A percentile compares a stretch with the other conserved stretches of the same genome.
Conservation (phyloP, 2,113 vertebrate genomes). For the Osmerus eperlanus region DNA sequence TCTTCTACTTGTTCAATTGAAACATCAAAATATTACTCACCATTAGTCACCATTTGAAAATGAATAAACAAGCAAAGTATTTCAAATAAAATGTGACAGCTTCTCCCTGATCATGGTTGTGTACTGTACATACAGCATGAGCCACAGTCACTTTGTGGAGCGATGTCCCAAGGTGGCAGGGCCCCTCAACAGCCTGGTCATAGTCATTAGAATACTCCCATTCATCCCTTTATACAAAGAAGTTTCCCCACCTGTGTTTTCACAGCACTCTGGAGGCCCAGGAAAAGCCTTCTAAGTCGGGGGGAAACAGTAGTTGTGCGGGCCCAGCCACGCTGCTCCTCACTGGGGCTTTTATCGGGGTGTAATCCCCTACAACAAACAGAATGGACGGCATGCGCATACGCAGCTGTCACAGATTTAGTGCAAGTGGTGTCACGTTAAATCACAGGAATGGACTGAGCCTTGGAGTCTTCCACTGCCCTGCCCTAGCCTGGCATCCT, state of each 20-base stretch:
- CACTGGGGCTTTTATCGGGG: constrained; percentile 71
- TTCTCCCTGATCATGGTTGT: too few species aligned
- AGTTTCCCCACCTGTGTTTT: constrained; percentile 59
- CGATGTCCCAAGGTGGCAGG: constrained; percentile 50
- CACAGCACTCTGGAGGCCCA: constrained; percentile 45
- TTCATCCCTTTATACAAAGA: constrained; percentile 55
- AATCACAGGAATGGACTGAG: constrained; percentile 74
- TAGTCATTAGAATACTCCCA: constrained; percentile 57
- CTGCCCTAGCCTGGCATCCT: constrained; percentile 70
- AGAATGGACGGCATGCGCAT: constrained; percentile 76
- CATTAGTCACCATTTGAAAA: too few species aligned
- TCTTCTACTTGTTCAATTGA: too few species aligned
- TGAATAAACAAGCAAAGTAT: too few species aligned
- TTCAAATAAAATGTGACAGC: too few species aligned
- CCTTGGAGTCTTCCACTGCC: constrained; percentile 59
- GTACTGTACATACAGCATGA: too few species aligned
- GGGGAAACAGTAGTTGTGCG: constrained; percentile 62
- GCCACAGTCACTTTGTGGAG: constrained; percentile 10
- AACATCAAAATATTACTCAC: too few species aligned
- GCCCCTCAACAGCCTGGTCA: constrained; percentile 35
- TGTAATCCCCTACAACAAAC: constrained; percentile 80
- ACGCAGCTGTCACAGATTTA: constrained; percentile 76
- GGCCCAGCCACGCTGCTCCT: constrained; percentile 59
- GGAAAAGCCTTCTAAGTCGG: constrained; percentile 61
- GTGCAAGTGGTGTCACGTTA: constrained; percentile 81